These are phyloP conservation scores for Tor tambroides DNA, from an alignment of 2,113 vertebrate genomes.

Conservation along the genomic window DNA sequence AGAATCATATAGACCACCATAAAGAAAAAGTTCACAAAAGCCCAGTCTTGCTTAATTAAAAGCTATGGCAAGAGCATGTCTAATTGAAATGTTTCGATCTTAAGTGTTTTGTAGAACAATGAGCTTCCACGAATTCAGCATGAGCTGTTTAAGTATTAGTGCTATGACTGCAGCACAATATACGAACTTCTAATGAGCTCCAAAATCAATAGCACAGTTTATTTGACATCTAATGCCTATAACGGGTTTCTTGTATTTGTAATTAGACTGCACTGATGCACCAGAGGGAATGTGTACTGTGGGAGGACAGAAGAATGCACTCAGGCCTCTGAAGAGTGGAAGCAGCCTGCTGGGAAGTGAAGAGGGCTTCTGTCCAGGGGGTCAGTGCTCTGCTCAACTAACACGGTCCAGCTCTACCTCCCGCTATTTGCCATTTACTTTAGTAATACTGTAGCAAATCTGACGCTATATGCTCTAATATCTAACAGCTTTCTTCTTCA, in stretches of 20 bases:
- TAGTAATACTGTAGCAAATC: not conserved
- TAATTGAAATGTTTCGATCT: conserved; percentile 18
- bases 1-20: conserved; percentile 5
- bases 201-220: conserved; percentile 21
- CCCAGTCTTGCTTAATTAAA: not conserved
- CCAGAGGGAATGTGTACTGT: not conserved
- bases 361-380: conserved; percentile 11
- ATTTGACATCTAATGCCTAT: conserved; percentile 29
- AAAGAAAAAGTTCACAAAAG: not conserved
- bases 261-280: not conserved
- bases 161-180: not conserved
- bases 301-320: conserved; percentile 5
- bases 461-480: not conserved
- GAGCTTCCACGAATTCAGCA: conserved; percentile 6
- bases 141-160: not conserved
- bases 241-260: not conserved
- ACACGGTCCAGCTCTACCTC: not conserved
- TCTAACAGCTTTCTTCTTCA: not conserved
- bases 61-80: not conserved
- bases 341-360: conserved; percentile 8
- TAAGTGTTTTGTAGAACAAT: conserved; percentile 20
- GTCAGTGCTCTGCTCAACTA: conserved; percentile 13
- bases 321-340: not conserved
- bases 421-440: not conserved
- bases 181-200: conserved; percentile 16